These are phyloP conservation scores for Pantelozetes paolii DNA, from an alignment of 2,888 invertebrate genomes.

Conservation along the genomic window DNA sequence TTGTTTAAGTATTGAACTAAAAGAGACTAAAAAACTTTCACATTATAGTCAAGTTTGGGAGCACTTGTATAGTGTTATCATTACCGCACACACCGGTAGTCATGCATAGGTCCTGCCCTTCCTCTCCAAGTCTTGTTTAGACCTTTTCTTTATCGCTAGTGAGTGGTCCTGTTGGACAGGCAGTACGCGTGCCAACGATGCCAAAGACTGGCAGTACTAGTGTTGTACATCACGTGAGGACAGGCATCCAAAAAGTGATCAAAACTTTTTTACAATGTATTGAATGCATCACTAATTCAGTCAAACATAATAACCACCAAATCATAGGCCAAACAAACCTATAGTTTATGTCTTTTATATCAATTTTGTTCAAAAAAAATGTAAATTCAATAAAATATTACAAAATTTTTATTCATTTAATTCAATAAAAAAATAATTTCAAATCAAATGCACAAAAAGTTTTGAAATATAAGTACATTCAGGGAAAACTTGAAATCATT, in stretches of 20 bases:
- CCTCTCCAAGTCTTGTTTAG: constrained; percentile 27
- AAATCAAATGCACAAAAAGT: no score
- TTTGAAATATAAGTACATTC: no score
- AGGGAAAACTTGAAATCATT: no score
- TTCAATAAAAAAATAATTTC: no score
- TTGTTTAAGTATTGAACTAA: neutral
- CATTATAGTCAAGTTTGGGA: constrained; percentile 10
- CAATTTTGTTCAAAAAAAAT: no score
- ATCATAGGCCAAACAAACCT: neutral
- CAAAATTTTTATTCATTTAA: no score
- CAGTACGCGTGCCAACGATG: constrained; percentile 18
- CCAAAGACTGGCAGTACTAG: neutral
- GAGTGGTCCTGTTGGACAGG: neutral
- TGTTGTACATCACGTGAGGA: constrained; percentile 3
- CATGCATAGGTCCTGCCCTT: constrained; percentile 29
- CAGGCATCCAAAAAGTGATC: neutral
- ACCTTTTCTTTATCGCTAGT: neutral
- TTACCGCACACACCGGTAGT: constrained; percentile 16
- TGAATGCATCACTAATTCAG: neutral
- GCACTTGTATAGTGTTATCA: constrained; percentile 16
- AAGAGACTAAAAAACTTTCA: constrained; percentile 18
- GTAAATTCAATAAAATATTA: no score
- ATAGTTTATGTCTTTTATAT: no score
- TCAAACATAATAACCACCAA: neutral
- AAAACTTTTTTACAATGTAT: neutral